Percentiles rank a stretch among this genome's conserved stretches.
phyloP scores from a whole-genome alignment of 1,140 invertebrate genomes.

The Drosophila ficusphila region DNA sequence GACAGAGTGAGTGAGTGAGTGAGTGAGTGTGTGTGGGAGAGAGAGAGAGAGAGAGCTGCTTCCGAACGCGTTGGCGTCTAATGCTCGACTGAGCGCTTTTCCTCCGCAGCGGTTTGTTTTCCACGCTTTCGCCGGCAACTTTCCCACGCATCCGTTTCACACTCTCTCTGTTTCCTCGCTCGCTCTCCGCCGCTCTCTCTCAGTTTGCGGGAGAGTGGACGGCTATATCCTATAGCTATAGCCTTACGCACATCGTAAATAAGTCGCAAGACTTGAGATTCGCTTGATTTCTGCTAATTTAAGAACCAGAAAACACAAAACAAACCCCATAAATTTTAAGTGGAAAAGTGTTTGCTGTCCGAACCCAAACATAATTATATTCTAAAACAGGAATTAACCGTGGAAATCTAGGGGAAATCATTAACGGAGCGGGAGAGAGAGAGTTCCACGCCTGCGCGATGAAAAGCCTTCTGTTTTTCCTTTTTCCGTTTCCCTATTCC shows the following conservation, averaged over 20 bases:
- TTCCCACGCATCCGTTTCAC: conserved; percentile 41
- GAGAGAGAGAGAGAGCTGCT: conserved; percentile 39
- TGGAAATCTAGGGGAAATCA: conserved; percentile 16
- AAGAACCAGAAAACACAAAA: conserved; percentile 7
- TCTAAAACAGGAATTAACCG: not conserved
- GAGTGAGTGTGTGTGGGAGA: conserved; percentile 4
- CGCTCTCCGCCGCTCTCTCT: not conserved
- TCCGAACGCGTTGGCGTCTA: conserved; percentile 75
- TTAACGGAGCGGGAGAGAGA: conserved; percentile 11
- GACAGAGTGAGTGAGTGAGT: not conserved
- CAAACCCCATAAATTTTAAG: conserved; percentile 1
- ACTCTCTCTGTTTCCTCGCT: conserved; percentile 13
- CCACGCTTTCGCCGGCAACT: conserved; percentile 70
- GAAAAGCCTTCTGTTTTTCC: conserved; percentile 16
- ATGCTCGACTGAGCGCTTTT: conserved; percentile 74
- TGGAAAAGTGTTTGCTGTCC: not conserved
- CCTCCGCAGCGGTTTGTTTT: conserved; percentile 46
- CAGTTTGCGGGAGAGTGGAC: not conserved
- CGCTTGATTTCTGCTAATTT: conserved; percentile 32
- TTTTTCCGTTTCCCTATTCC: no score
- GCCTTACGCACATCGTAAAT: conserved; percentile 31
- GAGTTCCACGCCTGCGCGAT: conserved; percentile 42
- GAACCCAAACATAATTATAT: not conserved
- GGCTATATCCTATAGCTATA: conserved; percentile 21
- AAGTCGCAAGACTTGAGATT: conserved; percentile 14